Conservation (phyloP, 2,113 vertebrate genomes). For the Zosterops pallidus region DNA sequence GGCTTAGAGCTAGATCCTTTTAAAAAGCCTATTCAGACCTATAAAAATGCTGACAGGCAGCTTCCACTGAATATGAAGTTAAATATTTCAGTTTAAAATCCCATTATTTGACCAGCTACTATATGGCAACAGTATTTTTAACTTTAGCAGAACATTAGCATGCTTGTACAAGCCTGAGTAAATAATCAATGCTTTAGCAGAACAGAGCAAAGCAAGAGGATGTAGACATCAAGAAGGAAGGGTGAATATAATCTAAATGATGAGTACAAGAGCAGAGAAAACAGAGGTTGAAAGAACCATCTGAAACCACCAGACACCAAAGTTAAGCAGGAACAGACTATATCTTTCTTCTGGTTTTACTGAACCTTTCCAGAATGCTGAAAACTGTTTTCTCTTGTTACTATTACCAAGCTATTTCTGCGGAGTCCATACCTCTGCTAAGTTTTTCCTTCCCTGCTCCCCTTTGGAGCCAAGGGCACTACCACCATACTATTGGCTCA, state of each 20-base stretch:
- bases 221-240: not conserved
- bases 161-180: not conserved
- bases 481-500: not conserved
- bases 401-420: not conserved
- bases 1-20: not conserved
- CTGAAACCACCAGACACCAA: not conserved
- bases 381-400: not conserved
- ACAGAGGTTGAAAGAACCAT: not conserved
- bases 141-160: not conserved
- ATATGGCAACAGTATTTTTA: not conserved
- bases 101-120: not conserved
- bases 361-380: not conserved
- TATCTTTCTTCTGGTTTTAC: not conserved
- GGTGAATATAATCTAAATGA: not conserved
- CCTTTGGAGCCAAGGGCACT: not conserved
- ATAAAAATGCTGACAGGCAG: slow-evolving; percentile 20
- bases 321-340: not conserved
- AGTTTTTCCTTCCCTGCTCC: not conserved
- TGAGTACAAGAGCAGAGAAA: not conserved
- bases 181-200: not conserved
- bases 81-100: not conserved
- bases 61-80: not conserved
- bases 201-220: not conserved
- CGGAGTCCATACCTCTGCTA: not conserved
- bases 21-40: not conserved